A percentile compares a stretch with the other conserved stretches of the same genome.
These are phyloP conservation scores for Leptinotarsa undecemlineata DNA, from an alignment of 1,140 invertebrate genomes.

Conservation along the genomic window DNA sequence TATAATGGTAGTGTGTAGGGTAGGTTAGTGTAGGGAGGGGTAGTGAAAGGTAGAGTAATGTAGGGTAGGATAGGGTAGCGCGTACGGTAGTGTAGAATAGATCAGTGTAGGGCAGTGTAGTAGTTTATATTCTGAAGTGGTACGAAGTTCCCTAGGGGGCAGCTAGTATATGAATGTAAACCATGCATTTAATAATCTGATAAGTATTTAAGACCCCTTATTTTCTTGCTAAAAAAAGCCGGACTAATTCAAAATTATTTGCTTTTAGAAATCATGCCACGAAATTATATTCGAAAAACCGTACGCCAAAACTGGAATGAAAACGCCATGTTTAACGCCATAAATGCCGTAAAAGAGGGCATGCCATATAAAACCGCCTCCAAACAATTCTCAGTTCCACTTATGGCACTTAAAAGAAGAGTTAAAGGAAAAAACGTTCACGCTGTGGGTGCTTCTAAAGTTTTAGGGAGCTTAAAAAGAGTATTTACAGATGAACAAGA, in stretches of 20 bases:
- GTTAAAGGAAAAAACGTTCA: background rate
- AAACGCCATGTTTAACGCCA: background rate
- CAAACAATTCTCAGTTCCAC: background rate
- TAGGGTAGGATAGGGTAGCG: too few relatives aligned
- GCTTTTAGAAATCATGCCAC: background rate
- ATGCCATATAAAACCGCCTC: background rate
- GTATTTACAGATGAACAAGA: background rate
- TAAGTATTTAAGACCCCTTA: too few relatives aligned
- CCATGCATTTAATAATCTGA: too few relatives aligned
- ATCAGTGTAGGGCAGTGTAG: too few relatives aligned
- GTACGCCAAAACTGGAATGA: slow-evolving; percentile 1
- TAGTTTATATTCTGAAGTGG: too few relatives aligned
- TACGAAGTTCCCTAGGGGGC: too few relatives aligned
- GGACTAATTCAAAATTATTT: background rate
- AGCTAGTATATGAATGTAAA: too few relatives aligned
- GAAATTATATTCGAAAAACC: background rate
- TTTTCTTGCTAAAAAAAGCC: too few relatives aligned
- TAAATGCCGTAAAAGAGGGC: slow-evolving; percentile 1
- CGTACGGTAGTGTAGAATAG: too few relatives aligned
- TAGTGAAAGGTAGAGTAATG: too few relatives aligned
- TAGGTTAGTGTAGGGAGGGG: too few relatives aligned
- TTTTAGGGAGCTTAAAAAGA: background rate
- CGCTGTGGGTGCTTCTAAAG: background rate
- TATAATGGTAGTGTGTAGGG: too few relatives aligned
- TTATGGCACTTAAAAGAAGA: background rate